Base-by-base conservation (phyloP, 2,888 invertebrate species). In the Bugulina stolonifera region DNA sequence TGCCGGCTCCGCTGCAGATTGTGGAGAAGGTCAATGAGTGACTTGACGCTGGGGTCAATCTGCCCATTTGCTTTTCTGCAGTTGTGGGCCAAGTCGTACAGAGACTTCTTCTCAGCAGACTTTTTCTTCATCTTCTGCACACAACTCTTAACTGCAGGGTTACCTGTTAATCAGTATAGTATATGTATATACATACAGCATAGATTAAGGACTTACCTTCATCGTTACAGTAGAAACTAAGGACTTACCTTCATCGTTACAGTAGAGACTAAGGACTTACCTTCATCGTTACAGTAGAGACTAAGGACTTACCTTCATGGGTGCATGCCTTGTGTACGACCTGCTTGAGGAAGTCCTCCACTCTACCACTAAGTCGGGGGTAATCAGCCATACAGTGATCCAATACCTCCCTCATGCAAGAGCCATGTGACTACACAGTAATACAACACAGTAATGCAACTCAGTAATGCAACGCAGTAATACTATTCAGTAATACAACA, bases 291-390 rank as follows among this genome's bases (percentile, higher is more conserved):
- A n/a, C n/a, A n/a, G n/a, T n/a, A n/a, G n/a, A n/a, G n/a, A n/a
- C n/a, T n/a, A n/a, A n/a, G 43, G 18, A 64, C 27, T 27, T 25
- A 64, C 64, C 64, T 64, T 64, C 32, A 32, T 64, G 64, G 27
- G 64, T 32, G 64, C 64, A 64, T 27, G 25, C 64, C 32, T 64
- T 64, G 34, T 64, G 64, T 14, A 64, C 64, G 32, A 64, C 64
- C 10, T 64, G 25, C 5, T 64, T 34, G 25, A 64, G 64, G 32
- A 14, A 64, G 18, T 27, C 64, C 32, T 32, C 10, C 29, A 64
- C 32, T n/a, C 32, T 64, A 18, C 18, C 32, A 32, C 64, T 64
- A 32, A 64, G 64, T 64, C 10, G 25, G 34, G 64, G 64, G 34
- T 64, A 64, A n/a, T 64, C 64, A 10, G 34, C 64, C 29, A 64